Percentiles rank a stretch among this genome's conserved stretches.
Conservation (phyloP, 1,140 invertebrate species). For the Parapsyche elsis region DNA sequence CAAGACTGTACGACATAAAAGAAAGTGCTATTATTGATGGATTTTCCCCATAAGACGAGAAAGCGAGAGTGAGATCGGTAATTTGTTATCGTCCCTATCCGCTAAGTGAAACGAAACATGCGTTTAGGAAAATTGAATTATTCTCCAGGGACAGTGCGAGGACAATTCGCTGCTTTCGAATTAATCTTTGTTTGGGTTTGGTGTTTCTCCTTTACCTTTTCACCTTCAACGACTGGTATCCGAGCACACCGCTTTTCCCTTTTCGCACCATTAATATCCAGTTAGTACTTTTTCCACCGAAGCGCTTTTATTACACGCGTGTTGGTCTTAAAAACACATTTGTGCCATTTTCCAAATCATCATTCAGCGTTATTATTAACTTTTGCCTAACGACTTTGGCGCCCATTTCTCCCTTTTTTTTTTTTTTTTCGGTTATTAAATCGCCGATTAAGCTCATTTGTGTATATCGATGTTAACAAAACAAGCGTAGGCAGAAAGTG, state of each 20-base stretch:
- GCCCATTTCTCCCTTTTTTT: background rate
- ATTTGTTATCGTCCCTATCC: conserved; percentile 10
- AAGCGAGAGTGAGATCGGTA: background rate
- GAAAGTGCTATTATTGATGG: conserved; percentile 25
- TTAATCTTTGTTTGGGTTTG: conserved; percentile 21
- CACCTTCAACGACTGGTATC: conserved; percentile 10
- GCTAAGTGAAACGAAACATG: conserved; percentile 24
- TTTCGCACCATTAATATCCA: conserved; percentile 26
- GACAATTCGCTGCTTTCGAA: background rate
- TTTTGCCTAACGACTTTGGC: background rate
- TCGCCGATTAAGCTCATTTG: background rate
- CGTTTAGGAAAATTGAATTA: conserved; percentile 29
- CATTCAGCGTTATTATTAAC: conserved; percentile 9
- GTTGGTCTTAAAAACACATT: background rate
- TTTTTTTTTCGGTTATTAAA: background rate
- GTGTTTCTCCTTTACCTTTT: conserved; percentile 17
- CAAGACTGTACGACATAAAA: conserved; percentile 28
- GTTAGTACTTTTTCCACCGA: conserved; percentile 9
- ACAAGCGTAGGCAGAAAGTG: too few species aligned
- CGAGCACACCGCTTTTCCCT: background rate
- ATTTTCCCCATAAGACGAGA: conserved; percentile 4
- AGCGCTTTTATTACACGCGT: background rate
- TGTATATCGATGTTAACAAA: background rate
- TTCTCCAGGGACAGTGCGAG: background rate
- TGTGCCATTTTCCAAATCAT: conserved; percentile 9